Evolutionary conservation across 2,888 invertebrate genomes (phyloP).

Genomic region (Ethmia dodecea): DNA sequence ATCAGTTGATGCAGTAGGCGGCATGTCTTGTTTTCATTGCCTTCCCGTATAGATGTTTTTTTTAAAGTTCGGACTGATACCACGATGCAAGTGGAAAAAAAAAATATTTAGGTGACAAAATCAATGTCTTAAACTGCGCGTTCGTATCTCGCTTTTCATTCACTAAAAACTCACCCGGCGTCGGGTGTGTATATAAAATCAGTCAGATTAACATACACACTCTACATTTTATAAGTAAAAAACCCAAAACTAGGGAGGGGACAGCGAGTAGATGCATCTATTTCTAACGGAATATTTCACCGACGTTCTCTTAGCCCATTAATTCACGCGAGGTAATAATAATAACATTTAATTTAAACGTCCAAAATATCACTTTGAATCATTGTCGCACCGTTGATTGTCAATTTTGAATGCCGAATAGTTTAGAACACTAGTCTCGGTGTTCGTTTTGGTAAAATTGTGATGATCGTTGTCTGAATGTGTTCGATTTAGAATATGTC

Average conservation of each 20-base stretch:
- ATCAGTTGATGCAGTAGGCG: too few relatives aligned
- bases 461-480: constrained; percentile 22
- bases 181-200: constrained; percentile 2
- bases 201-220: constrained; percentile 5
- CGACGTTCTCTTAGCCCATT: constrained; percentile 7
- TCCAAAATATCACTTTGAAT: constrained; percentile 39
- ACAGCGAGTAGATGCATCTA: constrained; percentile 15
- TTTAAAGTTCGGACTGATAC: too few relatives aligned
- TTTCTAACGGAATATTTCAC: constrained; percentile 8
- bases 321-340: constrained; percentile 39
- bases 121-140: too few relatives aligned
- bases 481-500: constrained; percentile 32
- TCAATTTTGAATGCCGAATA: constrained; percentile 37
- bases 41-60: too few relatives aligned
- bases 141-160: too few relatives aligned
- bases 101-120: too few relatives aligned
- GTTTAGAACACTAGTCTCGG: constrained; percentile 31
- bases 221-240: too few relatives aligned
- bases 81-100: too few relatives aligned
- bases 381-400: constrained; percentile 31
- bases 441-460: constrained; percentile 25
- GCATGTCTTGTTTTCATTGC: too few relatives aligned
- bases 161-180: not conserved
- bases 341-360: constrained; percentile 26
- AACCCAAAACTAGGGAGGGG: constrained; percentile 11